A percentile compares a stretch with the other conserved stretches of the same genome.
Conservation (phyloP, 2,797 vertebrate genomes). For the Sebastes iracundus region DNA sequence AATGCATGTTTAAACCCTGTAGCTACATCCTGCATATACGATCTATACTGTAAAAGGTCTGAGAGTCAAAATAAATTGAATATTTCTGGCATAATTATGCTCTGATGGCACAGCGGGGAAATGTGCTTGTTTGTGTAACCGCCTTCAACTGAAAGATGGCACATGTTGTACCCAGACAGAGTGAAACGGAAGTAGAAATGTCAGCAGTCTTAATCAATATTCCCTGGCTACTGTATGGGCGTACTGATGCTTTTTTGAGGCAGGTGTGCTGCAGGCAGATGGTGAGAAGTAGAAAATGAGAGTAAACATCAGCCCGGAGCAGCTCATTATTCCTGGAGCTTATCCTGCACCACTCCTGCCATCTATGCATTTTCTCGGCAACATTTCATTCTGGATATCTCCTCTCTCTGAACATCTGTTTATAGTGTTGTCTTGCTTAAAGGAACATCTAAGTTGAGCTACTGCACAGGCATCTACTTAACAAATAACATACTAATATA, state of each 20-base stretch:
- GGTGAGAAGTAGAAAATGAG: constrained; percentile 44
- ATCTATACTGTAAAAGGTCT: not conserved
- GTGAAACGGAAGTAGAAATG: constrained; percentile 61
- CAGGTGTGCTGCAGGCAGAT: constrained; percentile 58
- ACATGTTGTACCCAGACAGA: constrained; percentile 21
- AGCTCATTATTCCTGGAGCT: constrained; percentile 42
- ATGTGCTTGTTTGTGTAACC: not conserved
- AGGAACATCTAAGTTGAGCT: not conserved
- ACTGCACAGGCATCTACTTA: not conserved
- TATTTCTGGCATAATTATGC: not conserved
- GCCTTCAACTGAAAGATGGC: constrained; percentile 20
- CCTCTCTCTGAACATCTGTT: constrained; percentile 36
- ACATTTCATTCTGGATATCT: constrained; percentile 15
- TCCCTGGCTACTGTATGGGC: constrained; percentile 28
- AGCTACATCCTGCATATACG: not conserved
- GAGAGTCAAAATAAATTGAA: not conserved
- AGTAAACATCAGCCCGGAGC: constrained; percentile 28
- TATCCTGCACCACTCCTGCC: constrained; percentile 31
- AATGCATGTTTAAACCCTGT: not conserved
- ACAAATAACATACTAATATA: not conserved
- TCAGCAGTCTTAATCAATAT: constrained; percentile 73
- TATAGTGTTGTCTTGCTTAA: not conserved
- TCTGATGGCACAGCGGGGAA: not conserved
- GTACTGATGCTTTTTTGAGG: constrained; percentile 37
- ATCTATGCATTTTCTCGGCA: constrained; percentile 9